A percentile compares a stretch with the other conserved stretches of the same genome.
Conservation (phyloP, 2,888 invertebrate genomes). For the Phaonia tiefii region DNA sequence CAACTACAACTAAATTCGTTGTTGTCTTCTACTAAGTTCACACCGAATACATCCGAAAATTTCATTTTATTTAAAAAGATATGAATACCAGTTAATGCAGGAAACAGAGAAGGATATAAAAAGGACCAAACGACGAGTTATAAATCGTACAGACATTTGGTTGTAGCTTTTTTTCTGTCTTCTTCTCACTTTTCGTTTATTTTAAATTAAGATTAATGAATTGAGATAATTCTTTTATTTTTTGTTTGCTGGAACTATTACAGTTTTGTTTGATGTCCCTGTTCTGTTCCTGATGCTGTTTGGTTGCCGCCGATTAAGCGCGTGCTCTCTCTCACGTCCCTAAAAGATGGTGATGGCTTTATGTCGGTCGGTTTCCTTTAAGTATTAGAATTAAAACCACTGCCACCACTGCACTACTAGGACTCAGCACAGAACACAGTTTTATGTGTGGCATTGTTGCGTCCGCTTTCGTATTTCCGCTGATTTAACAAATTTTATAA, state of each 20-base stretch:
- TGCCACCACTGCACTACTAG: conserved; percentile 3
- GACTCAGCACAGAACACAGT: neutral
- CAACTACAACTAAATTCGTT: too few relatives aligned
- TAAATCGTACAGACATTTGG: conserved; percentile 37
- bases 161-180: conserved; percentile 5
- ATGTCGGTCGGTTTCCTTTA: conserved; percentile 37
- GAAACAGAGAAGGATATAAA: neutral
- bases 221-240: conserved; percentile 55
- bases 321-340: neutral
- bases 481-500: conserved; percentile 28
- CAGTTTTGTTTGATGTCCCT: neutral
- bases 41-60: conserved; percentile 14
- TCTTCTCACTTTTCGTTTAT: conserved; percentile 31
- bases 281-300: neutral
- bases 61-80: conserved; percentile 39
- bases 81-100: neutral
- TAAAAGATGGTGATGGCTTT: conserved; percentile 27
- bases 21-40: too few relatives aligned
- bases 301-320: conserved; percentile 4
- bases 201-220: conserved; percentile 66
- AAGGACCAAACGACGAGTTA: conserved; percentile 14
- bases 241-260: neutral
- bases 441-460: neutral
- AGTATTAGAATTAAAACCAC: conserved; percentile 38
- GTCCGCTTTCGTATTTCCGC: conserved; percentile 35